Base-by-base conservation (phyloP, 2,888 invertebrate genomes). In the Pyrochroa serraticornis region DNA sequence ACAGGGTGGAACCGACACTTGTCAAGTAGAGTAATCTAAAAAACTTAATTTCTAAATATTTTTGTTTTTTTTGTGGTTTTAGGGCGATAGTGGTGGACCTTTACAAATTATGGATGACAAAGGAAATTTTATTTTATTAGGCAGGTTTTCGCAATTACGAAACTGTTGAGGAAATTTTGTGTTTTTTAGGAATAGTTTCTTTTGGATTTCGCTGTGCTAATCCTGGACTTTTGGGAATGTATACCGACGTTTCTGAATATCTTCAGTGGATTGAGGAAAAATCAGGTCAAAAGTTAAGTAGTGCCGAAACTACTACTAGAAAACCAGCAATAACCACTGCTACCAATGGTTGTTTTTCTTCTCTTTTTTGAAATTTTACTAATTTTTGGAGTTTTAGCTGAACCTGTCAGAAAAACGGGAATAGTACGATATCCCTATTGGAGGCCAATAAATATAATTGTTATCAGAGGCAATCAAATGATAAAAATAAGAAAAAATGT, bases 11-110 rank as follows among this genome's bases (percentile, higher is more conserved):
- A 83, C 82, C 47, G 87, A 87, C 69, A 84, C 87, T 0, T 87
- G 87, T 69, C 86, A 87, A 82, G 87, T 86, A 77, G 13, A 13
- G 12, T 39, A 9, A 12, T 7, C 3, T 12, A 8, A 12, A 12
- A 39, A 6, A 34, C 13, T 2, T 3, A 13, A 39, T 7, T 8
- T 38, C 10, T 38, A 9, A 9, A 38, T n/a, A n/a, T n/a, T 22
- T 22, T 22, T 22, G 2, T 47, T 36, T 2, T 39, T 42, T 12
- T 9, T 34, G 9, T 44, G 22, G 2, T 51, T 48, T 67, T 82
- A 90, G 89, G 91, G 90, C n/a, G 90, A 91, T 78, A 91, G 90
- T 75, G 91, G 91, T 43, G 87, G 93, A 8, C 93, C 93, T 13
- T 81, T 93, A 7, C 72, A 74, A 65, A 43, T 66, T n/a, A 50